These are phyloP conservation scores for Aphaenogaster rudis DNA, from an alignment of 1,140 invertebrate species.

Conservation along the genomic window DNA sequence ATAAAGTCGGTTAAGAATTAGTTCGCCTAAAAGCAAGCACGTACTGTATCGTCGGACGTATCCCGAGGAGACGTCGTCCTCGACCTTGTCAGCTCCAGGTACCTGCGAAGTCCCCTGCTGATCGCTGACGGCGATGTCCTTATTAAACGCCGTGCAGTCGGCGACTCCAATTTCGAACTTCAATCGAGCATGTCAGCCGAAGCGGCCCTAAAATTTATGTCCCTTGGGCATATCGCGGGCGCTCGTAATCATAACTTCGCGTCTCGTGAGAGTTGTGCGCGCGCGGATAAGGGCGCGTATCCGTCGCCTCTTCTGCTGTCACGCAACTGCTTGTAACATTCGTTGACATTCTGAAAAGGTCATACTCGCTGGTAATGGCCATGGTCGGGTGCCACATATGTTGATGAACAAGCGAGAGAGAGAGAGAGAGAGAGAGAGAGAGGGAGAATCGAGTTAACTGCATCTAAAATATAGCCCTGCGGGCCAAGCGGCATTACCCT, in stretches of 20 bases:
- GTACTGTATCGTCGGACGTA: background rate
- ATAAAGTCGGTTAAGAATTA: constrained; percentile 19
- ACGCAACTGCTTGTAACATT: constrained; percentile 48
- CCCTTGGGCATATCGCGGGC: background rate
- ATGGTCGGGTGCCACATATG: constrained; percentile 19
- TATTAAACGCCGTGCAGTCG: constrained; percentile 45
- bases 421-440: background rate
- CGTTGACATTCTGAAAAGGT: constrained; percentile 58
- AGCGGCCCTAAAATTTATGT: constrained; percentile 50
- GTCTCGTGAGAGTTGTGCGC: constrained; percentile 16
- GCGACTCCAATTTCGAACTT: constrained; percentile 41
- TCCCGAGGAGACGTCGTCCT: constrained; percentile 26
- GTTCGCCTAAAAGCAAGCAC: constrained; percentile 9
- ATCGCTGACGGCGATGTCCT: constrained; percentile 32
- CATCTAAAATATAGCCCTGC: constrained; percentile 36
- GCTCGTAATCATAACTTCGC: constrained; percentile 57
- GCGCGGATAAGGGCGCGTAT: constrained; percentile 36
- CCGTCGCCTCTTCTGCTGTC: constrained; percentile 43
- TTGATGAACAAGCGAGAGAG: background rate
- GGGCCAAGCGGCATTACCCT: background rate
- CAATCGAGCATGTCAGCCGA: constrained; percentile 29
- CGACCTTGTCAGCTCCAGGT: constrained; percentile 44
- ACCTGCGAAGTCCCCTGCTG: background rate
- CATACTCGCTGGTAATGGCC: constrained; percentile 33
- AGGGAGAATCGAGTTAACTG: constrained; percentile 36